Percentiles rank a stretch among this genome's conserved stretches.
Conservation (phyloP, 2,888 invertebrate genomes). For the Eupithecia pulchellata region DNA sequence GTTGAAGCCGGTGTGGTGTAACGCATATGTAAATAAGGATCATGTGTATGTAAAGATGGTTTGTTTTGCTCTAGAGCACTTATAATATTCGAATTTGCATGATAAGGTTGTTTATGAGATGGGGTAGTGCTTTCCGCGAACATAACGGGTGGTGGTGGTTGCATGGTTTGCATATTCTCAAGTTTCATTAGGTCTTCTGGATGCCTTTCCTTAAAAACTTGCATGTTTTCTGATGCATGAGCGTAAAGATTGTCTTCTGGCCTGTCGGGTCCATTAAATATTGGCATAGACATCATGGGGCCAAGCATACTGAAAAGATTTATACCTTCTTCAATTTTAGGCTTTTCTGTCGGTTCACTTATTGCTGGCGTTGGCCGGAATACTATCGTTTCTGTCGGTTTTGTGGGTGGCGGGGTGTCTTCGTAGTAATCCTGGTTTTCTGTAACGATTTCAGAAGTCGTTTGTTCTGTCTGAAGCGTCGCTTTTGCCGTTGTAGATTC, state of each 20-base stretch:
- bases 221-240: constrained; percentile 75
- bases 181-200: constrained; percentile 65
- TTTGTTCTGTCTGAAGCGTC: constrained; percentile 57
- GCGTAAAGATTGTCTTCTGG: constrained; percentile 77
- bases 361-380: constrained; percentile 54
- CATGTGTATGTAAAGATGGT: constrained; percentile 62
- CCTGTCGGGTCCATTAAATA: constrained; percentile 71
- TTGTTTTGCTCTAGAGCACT: constrained; percentile 56
- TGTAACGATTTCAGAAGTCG: constrained; percentile 57
- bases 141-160: constrained; percentile 79
- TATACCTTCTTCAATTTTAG: constrained; percentile 52
- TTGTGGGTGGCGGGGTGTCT: constrained; percentile 64
- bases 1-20: constrained; percentile 80
- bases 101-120: constrained; percentile 53
- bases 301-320: constrained; percentile 73
- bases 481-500: constrained; percentile 36
- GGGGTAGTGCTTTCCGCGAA: constrained; percentile 55
- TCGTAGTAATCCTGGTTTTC: constrained; percentile 56
- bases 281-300: constrained; percentile 80
- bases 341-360: constrained; percentile 39
- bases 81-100: constrained; percentile 58
- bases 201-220: constrained; percentile 68
- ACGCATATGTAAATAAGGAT: constrained; percentile 78
- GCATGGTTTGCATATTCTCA: constrained; percentile 87
- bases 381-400: constrained; percentile 44